Conservation (phyloP, 1,140 invertebrate genomes). For the Zaprionus taronus region DNA sequence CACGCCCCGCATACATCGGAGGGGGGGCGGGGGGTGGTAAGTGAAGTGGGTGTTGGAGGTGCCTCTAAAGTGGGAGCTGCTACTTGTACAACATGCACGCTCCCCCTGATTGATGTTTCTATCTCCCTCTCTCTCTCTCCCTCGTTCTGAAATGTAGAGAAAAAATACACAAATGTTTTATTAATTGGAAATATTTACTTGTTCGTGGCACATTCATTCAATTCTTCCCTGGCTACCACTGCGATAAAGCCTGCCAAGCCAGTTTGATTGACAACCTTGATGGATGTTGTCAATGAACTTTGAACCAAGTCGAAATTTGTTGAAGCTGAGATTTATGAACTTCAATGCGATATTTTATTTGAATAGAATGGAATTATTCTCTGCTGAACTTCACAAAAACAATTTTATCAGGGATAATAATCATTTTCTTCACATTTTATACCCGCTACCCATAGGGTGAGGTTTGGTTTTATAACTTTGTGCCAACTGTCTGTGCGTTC, state of each 20-base stretch:
- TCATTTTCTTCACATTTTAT: too few species aligned
- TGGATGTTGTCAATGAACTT: constrained; percentile 10
- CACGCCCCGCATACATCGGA: constrained; percentile 76
- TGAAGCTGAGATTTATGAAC: not conserved
- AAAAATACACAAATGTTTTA: constrained; percentile 45
- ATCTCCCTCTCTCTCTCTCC: not conserved
- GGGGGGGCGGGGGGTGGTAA: constrained; percentile 8
- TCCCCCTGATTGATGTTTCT: constrained; percentile 47
- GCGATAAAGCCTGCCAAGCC: constrained; percentile 12
- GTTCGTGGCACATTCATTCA: constrained; percentile 11
- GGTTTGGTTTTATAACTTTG: too few species aligned
- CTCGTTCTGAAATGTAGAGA: constrained; percentile 34
- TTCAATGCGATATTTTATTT: not conserved
- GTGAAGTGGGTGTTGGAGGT: constrained; percentile 9
- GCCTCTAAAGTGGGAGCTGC: not conserved
- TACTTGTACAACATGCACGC: constrained; percentile 45
- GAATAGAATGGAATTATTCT: not conserved
- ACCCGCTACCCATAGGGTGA: too few species aligned
- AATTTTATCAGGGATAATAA: too few species aligned
- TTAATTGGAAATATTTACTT: constrained; percentile 59
- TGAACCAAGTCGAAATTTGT: not conserved
- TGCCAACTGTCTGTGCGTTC: too few species aligned
- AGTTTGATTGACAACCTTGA: constrained; percentile 24
- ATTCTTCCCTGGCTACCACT: constrained; percentile 12
- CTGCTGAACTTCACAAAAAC: too few species aligned